Base-by-base conservation (phyloP, 2,113 vertebrate species). In the Centropus bengalensis region DNA sequence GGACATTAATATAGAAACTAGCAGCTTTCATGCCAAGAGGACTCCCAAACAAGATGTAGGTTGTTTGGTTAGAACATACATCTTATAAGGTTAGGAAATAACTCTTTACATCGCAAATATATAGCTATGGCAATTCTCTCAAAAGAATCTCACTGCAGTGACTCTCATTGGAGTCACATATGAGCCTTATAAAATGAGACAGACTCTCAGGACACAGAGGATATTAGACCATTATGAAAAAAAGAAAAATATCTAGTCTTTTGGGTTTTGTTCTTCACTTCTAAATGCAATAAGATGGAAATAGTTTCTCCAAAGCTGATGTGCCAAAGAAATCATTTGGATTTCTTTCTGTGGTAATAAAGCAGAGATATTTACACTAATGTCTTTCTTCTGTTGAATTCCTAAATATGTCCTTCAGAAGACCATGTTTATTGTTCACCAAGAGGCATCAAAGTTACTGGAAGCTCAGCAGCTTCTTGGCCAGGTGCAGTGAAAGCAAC, bases 401-500 rank as follows among this genome's bases (percentile, higher is more conserved):
- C 1, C 1, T 18, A 59, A 66, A 2, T 21, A 20, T 33, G 22
- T 82, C 28, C 32, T 68, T 59, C 62, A 82, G 47, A 84, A 75
- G 70, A 55, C 5, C 17, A 28, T 32, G 13, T 51, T 82, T 59
- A 52, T 33, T 42, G 38, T 42, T n/a, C 21, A 49, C 58, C 8
- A 18, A 36, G 40, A 82, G 24, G 27, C 40, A 78, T 14, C 12
- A 80, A 38, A 90, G 21, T 14, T 49, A 18, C 49, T 69, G 79
- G 51, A 79, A 64, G 26, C 1, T 28, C 63, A 86, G 36, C 26
- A 69, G 38, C 10, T 60, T 13, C 60, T 60, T 32, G 33, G 26
- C 28, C 9, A 1, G 28, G 21, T 52, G 12, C 49, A 2, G 1
- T 12, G 26, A 40, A 1, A 75, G 2, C 8, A n/a, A 17, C 47